Evolutionary conservation across 2,888 invertebrate genomes (phyloP).

Genomic region (Tachystola acroxantha): DNA sequence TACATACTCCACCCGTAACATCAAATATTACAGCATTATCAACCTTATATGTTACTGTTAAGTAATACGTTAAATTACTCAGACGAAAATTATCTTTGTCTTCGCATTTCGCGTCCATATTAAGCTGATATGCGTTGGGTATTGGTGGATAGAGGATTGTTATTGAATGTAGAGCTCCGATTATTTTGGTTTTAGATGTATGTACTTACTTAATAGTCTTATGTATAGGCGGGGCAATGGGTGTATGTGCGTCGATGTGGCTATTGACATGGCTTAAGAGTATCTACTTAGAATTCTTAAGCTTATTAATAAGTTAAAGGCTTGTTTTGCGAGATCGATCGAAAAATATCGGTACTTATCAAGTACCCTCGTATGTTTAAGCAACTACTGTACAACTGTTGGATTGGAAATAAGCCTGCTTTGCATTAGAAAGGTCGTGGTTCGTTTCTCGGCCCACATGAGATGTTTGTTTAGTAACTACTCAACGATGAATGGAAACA

Average conservation of each 20-base stretch:
- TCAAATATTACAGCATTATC: conserved; percentile 22
- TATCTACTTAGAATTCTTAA: conserved; percentile 46
- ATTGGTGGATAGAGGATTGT: conserved; percentile 63
- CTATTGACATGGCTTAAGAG: conserved; percentile 50
- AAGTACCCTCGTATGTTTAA: not conserved
- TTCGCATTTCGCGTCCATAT: conserved; percentile 41
- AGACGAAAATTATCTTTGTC: conserved; percentile 30
- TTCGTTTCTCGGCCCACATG: too few relatives aligned
- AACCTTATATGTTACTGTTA: conserved; percentile 31
- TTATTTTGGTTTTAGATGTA: conserved; percentile 50
- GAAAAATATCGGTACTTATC: not conserved
- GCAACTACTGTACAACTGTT: too few relatives aligned
- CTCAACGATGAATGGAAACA: too few relatives aligned
- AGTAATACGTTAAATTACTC: conserved; percentile 24
- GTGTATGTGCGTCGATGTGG: conserved; percentile 62
- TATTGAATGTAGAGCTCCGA: conserved; percentile 60
- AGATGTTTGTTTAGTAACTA: too few relatives aligned
- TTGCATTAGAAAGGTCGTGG: too few relatives aligned
- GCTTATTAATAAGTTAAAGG: conserved; percentile 46
- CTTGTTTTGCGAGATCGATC: conserved; percentile 28
- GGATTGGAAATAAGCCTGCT: too few relatives aligned
- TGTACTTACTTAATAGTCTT: conserved; percentile 60
- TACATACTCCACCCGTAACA: conserved; percentile 21
- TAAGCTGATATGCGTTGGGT: conserved; percentile 61
- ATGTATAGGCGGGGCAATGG: conserved; percentile 68